A percentile compares a stretch with the other conserved stretches of the same genome.
Conservation (phyloP, 2,113 vertebrate genomes). For the Xiphophorus couchianus region DNA sequence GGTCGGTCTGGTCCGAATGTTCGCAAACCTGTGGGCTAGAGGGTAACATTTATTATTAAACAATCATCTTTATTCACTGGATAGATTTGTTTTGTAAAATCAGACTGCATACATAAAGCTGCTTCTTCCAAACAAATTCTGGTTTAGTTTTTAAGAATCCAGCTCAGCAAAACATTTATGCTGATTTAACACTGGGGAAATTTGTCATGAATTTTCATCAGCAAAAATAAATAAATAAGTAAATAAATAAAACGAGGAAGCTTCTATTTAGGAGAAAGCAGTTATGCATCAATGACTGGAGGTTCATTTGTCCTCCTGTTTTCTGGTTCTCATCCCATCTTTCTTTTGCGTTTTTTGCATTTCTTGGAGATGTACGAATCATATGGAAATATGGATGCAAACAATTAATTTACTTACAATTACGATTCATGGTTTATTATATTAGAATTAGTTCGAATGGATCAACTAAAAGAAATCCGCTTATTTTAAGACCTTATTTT, state of each 20-base stretch:
- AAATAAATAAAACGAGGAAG: conserved; percentile 10
- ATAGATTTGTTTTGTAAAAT: background rate
- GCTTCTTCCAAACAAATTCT: background rate
- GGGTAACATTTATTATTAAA: conserved; percentile 75
- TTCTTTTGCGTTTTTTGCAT: conserved; percentile 27
- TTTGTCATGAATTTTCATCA: conserved; percentile 3
- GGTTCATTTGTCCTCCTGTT: conserved; percentile 16
- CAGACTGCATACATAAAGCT: background rate
- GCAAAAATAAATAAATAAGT: conserved; percentile 1
- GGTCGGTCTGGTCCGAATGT: conserved; percentile 93
- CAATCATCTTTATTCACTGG: background rate
- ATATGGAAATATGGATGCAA: conserved; percentile 50
- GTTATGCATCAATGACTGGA: background rate
- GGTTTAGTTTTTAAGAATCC: background rate
- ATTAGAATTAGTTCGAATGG: too few species aligned
- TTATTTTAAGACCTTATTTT: too few species aligned
- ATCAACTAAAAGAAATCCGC: too few species aligned
- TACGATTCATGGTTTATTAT: too few species aligned
- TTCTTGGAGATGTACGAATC: conserved; percentile 24
- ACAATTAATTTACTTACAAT: background rate
- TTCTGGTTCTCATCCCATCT: conserved; percentile 27
- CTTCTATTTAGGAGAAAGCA: conserved; percentile 35
- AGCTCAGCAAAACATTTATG: background rate
- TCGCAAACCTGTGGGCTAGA: conserved; percentile 93
- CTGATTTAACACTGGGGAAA: background rate